A percentile compares a stretch with the other conserved stretches of the same genome.
phyloP scores from a whole-genome alignment of 2,888 invertebrate genomes.

The Tineola bisselliella region DNA sequence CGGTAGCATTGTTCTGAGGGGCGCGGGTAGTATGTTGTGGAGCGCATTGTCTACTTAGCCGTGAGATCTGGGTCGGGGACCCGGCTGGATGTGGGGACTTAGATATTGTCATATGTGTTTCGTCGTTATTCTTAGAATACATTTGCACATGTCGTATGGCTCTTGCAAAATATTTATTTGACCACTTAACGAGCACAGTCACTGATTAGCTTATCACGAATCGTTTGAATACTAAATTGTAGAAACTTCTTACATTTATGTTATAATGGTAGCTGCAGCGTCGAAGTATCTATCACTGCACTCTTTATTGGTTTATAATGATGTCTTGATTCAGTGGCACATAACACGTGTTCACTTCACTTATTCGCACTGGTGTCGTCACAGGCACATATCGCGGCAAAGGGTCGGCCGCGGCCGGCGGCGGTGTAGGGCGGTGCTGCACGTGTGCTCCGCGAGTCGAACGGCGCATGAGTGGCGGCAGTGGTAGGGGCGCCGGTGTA shows the following conservation, averaged over 20 bases:
- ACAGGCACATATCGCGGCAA: neutral
- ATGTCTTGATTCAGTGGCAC: conserved; percentile 38
- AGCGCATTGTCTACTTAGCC: conserved; percentile 29
- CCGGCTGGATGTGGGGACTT: conserved; percentile 25
- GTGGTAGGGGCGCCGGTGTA: conserved; percentile 65
- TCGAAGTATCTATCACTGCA: conserved; percentile 21
- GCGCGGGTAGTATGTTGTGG: conserved; percentile 20
- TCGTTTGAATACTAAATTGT: conserved; percentile 23
- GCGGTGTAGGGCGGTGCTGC: conserved; percentile 22
- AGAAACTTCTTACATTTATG: conserved; percentile 45
- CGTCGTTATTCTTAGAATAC: neutral
- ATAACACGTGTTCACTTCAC: conserved; percentile 57
- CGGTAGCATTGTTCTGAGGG: conserved; percentile 45
- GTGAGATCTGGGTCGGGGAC: conserved; percentile 64
- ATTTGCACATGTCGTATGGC: neutral
- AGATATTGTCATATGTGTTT: conserved; percentile 10
- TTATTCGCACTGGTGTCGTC: conserved; percentile 15
- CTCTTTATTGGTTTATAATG: neutral
- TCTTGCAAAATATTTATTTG: neutral
- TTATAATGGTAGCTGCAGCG: conserved; percentile 53
- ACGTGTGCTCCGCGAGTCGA: conserved; percentile 59
- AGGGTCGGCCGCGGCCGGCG: conserved; percentile 24
- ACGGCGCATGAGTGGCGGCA: conserved; percentile 63
- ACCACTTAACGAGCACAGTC: neutral
- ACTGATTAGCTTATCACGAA: neutral